Evolutionary conservation across 2,113 vertebrate genomes (phyloP).

Genomic region (Tragelaphus imberbis): DNA sequence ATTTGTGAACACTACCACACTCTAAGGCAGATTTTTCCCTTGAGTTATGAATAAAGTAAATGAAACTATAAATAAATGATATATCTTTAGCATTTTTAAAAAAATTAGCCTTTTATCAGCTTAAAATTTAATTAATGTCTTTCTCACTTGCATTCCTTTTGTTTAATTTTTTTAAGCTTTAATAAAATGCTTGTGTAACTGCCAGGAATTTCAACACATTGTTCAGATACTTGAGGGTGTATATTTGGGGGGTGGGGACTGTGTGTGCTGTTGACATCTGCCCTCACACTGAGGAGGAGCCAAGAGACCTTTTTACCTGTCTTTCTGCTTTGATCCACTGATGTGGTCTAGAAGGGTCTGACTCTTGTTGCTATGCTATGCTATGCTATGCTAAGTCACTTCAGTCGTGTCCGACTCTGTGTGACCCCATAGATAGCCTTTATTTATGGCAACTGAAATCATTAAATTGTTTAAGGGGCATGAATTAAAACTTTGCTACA

Average conservation of each 20-base stretch:
- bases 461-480: conserved; percentile 45
- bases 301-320: not conserved
- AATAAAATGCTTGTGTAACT: not conserved
- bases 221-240: not conserved
- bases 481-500: conserved; percentile 14
- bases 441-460: conserved; percentile 14
- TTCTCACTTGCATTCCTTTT: not conserved
- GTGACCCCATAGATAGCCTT: too few species aligned
- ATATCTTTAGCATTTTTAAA: not conserved
- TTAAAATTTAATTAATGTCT: not conserved
- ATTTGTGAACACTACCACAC: not conserved
- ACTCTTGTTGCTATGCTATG: not conserved
- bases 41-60: not conserved
- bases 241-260: not conserved
- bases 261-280: not conserved
- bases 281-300: not conserved
- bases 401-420: too few species aligned
- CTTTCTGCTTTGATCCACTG: not conserved
- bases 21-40: not conserved
- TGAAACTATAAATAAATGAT: not conserved
- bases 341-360: not conserved
- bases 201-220: not conserved
- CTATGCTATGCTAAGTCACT: too few species aligned
- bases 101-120: not conserved
- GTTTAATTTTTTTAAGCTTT: not conserved